Percentiles rank a stretch among this genome's conserved stretches.
phyloP scores from a whole-genome alignment of 2,113 vertebrate species.

The Atractosteus spatula region DNA sequence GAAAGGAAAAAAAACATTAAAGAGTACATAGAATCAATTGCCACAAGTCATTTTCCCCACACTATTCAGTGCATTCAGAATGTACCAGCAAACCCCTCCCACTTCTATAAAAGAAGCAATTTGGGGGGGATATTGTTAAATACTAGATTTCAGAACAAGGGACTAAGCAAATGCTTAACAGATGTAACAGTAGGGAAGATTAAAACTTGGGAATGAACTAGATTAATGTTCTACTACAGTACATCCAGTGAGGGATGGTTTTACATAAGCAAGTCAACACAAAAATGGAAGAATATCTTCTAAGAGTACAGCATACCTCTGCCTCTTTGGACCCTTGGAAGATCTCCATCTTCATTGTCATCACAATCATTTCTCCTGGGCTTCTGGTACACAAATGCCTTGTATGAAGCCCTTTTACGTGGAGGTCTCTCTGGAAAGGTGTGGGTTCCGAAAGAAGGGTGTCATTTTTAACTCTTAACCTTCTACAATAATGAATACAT shows the following conservation, averaged over 20 bases:
- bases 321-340: slow-evolving; percentile 40
- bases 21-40: neutral
- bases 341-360: slow-evolving; percentile 31
- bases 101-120: no score
- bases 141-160: no score
- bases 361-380: slow-evolving; percentile 39
- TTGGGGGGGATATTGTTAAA: no score
- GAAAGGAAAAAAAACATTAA: neutral
- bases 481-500: no score
- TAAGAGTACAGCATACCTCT: slow-evolving; percentile 40
- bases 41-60: neutral
- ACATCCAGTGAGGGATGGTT: neutral
- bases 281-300: no score
- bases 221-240: neutral
- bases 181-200: no score
- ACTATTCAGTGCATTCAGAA: no score
- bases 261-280: neutral
- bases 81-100: no score
- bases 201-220: no score
- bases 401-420: slow-evolving; percentile 44
- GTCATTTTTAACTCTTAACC: no score
- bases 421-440: slow-evolving; percentile 36
- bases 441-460: neutral
- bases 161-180: no score
- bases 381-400: slow-evolving; percentile 37